Percentiles rank a stretch among this genome's conserved stretches.
These are phyloP conservation scores for Cremastobaeus sp. DNA, from an alignment of 2,888 invertebrate genomes.

Conservation along the genomic window DNA sequence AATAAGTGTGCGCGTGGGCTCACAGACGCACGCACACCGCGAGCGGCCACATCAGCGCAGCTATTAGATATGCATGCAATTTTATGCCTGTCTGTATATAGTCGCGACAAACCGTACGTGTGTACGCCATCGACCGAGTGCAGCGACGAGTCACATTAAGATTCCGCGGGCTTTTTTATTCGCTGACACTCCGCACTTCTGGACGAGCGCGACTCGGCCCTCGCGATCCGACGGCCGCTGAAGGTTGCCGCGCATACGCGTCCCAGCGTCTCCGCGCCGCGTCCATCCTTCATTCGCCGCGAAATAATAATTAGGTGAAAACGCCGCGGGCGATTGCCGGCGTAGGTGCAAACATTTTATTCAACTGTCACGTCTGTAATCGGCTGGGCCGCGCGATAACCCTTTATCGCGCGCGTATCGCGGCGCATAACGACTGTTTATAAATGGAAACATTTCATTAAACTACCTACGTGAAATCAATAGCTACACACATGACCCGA, in stretches of 20 bases:
- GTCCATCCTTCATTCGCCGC: conserved; percentile 8
- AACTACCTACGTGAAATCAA: conserved; percentile 53
- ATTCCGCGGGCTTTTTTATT: conserved; percentile 30
- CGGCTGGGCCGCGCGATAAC: conserved; percentile 44
- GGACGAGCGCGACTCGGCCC: conserved; percentile 44
- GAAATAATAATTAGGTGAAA: conserved; percentile 56
- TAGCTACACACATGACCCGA: conserved; percentile 40
- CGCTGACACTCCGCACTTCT: conserved; percentile 49
- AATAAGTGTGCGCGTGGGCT: conserved; percentile 29
- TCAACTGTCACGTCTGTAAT: conserved; percentile 56
- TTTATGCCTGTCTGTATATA: conserved; percentile 40
- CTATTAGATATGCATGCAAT: conserved; percentile 31
- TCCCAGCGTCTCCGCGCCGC: background rate
- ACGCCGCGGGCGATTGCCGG: conserved; percentile 19
- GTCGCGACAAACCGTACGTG: too few relatives aligned
- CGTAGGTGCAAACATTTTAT: conserved; percentile 50
- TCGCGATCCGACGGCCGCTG: conserved; percentile 33
- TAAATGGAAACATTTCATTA: conserved; percentile 43
- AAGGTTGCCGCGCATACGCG: conserved; percentile 3
- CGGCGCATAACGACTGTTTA: conserved; percentile 27
- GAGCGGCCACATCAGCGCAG: background rate
- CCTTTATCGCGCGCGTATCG: conserved; percentile 49
- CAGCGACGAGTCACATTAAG: conserved; percentile 36
- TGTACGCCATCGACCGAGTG: conserved; percentile 3
- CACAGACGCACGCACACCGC: background rate